Evolutionary conservation across 2,797 vertebrate genomes (phyloP).

Genomic region (Apodemus agrarius): DNA sequence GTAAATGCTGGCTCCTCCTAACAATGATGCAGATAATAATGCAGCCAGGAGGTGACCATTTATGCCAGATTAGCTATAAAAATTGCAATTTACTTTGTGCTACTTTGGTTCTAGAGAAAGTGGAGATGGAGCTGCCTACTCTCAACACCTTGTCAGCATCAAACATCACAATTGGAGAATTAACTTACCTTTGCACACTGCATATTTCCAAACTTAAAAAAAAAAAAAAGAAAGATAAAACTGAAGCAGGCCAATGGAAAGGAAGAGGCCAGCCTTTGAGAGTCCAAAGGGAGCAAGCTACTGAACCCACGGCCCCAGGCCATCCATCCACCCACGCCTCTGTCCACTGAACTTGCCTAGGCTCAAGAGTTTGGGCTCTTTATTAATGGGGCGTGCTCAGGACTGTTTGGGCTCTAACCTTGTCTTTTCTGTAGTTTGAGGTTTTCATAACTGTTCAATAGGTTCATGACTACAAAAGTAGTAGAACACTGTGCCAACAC

Average conservation of each 20-base stretch:
- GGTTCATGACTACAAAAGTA: neutral
- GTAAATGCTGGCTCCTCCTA: constrained; percentile 22
- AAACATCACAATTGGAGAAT: constrained; percentile 24
- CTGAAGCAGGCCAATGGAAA: neutral
- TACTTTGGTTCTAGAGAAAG: constrained; percentile 7
- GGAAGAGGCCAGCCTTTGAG: neutral
- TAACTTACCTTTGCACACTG: constrained; percentile 12
- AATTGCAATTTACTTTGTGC: constrained; percentile 61
- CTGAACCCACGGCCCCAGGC: neutral
- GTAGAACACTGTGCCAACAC: neutral
- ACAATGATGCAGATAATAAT: constrained; percentile 40
- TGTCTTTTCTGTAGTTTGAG: constrained; percentile 12
- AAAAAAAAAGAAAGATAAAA: constrained; percentile 15
- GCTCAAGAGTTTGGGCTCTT: neutral
- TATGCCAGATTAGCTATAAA: constrained; percentile 57
- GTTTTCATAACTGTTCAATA: neutral
- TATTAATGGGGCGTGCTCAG: neutral
- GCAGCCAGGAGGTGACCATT: constrained; percentile 45
- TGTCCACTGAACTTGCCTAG: neutral
- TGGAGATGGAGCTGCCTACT: neutral
- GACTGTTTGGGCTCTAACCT: neutral
- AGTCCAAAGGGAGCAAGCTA: neutral
- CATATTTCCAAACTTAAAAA: constrained; percentile 38
- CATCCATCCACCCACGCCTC: neutral
- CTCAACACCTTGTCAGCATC: neutral